Percentiles rank a stretch among this genome's conserved stretches.
Evolutionary conservation across 1,140 invertebrate species (phyloP).

Genomic region (Drosophila tropicalis): DNA sequence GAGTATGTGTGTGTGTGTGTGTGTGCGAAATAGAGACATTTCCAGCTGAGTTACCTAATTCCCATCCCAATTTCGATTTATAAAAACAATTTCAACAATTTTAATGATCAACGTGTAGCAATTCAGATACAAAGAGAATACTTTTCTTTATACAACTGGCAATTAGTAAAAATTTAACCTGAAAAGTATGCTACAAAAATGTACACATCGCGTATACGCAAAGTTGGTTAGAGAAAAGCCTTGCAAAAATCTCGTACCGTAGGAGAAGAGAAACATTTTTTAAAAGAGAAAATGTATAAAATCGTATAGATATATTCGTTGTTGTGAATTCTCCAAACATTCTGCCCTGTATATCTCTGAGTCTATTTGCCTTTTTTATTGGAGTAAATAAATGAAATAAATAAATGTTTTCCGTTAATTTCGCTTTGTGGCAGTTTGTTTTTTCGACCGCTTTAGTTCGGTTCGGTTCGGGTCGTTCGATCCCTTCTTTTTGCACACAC

Average conservation of each 20-base stretch:
- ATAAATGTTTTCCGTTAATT: slow-evolving; percentile 41
- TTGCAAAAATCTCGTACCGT: no score
- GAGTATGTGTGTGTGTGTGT: background rate
- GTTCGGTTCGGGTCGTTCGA: slow-evolving; percentile 14
- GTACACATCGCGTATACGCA: no score
- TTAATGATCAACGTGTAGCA: background rate
- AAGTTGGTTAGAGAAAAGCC: no score
- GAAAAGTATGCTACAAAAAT: no score
- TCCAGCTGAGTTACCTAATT: background rate
- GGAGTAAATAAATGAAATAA: slow-evolving; percentile 1
- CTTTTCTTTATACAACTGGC: background rate
- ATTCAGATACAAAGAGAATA: no score
- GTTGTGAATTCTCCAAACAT: background rate
- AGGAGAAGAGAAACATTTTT: no score
- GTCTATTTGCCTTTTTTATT: slow-evolving; percentile 13
- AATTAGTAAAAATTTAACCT: no score
- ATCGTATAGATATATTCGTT: background rate
- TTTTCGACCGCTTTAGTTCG: background rate
- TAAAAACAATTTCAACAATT: background rate
- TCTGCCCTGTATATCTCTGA: background rate
- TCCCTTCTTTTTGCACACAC: slow-evolving; percentile 9
- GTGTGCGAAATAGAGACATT: slow-evolving; percentile 3
- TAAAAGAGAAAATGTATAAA: background rate
- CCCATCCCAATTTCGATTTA: background rate
- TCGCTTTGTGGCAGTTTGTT: slow-evolving; percentile 35